A percentile compares a stretch with the other conserved stretches of the same genome.
Evolutionary conservation across 2,113 vertebrate species (phyloP).

Genomic region (Rhinoderma darwinii): DNA sequence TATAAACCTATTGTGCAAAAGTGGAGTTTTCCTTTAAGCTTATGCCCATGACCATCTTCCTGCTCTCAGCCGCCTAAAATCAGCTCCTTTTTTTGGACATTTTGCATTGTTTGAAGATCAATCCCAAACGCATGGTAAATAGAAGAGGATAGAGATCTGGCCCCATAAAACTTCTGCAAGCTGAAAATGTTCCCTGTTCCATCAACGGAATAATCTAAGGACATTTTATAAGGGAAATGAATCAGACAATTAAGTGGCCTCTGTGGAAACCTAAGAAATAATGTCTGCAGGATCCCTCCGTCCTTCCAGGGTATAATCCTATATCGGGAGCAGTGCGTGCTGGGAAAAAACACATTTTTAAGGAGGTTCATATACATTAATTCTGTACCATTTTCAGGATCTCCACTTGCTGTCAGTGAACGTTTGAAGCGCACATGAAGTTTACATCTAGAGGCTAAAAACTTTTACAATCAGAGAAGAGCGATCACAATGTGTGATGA

Average conservation of each 20-base stretch:
- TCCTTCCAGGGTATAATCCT: background rate
- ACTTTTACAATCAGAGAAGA: too few species aligned
- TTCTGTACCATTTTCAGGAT: too few species aligned
- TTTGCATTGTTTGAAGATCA: background rate
- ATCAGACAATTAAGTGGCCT: slow-evolving; percentile 10
- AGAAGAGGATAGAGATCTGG: background rate
- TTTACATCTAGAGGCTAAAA: too few species aligned
- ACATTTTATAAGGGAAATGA: slow-evolving; percentile 1
- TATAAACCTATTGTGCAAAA: too few species aligned
- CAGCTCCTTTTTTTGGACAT: background rate
- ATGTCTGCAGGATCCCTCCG: background rate
- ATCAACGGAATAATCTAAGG: background rate
- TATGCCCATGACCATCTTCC: too few species aligned
- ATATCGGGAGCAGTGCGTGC: background rate
- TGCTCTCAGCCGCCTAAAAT: too few species aligned
- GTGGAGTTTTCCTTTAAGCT: too few species aligned
- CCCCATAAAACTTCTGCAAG: background rate
- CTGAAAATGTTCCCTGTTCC: background rate
- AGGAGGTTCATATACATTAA: background rate
- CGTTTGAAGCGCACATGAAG: too few species aligned
- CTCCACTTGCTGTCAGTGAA: too few species aligned
- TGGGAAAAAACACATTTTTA: background rate
- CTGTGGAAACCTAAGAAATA: background rate
- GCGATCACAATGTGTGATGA: too few species aligned
- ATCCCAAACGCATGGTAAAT: background rate